Evolutionary conservation across 2,888 invertebrate species (phyloP).

Genomic region (Oligia fasciuncula): DNA sequence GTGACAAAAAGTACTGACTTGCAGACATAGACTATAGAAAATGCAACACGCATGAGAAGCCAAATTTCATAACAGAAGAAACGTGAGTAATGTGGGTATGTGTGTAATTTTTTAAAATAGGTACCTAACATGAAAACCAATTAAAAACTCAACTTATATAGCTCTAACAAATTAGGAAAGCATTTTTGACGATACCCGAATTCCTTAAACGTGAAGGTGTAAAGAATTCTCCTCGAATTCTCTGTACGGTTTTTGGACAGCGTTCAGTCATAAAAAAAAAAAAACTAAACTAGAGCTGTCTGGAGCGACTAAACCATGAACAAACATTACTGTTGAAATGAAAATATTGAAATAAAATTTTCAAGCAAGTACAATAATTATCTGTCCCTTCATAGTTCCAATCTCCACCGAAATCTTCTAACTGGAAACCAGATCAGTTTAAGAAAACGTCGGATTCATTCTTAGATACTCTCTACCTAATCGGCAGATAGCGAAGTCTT

Average conservation of each 20-base stretch:
- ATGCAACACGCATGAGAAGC: not conserved
- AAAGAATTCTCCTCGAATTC: conserved; percentile 18
- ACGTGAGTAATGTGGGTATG: too few relatives aligned
- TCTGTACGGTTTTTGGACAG: conserved; percentile 6
- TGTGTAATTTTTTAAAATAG: too few relatives aligned
- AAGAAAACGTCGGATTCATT: not conserved
- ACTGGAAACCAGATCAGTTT: not conserved
- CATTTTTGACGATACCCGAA: conserved; percentile 8
- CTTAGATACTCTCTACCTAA: not conserved
- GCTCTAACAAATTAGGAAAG: not conserved
- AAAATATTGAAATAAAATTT: not conserved
- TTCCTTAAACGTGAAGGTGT: conserved; percentile 16
- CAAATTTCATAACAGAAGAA: not conserved
- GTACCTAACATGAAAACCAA: not conserved
- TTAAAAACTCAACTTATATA: not conserved
- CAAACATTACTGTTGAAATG: not conserved
- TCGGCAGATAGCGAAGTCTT: conserved; percentile 1
- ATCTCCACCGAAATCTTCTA: not conserved
- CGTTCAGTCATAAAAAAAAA: not conserved
- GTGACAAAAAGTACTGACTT: not conserved
- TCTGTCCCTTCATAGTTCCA: not conserved
- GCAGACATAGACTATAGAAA: not conserved
- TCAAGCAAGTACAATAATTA: not conserved
- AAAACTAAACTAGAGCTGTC: conserved; percentile 1
- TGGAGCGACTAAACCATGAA: not conserved